Evolutionary conservation across 2,888 invertebrate species (phyloP).

Genomic region (Lasioglossum calceatum): DNA sequence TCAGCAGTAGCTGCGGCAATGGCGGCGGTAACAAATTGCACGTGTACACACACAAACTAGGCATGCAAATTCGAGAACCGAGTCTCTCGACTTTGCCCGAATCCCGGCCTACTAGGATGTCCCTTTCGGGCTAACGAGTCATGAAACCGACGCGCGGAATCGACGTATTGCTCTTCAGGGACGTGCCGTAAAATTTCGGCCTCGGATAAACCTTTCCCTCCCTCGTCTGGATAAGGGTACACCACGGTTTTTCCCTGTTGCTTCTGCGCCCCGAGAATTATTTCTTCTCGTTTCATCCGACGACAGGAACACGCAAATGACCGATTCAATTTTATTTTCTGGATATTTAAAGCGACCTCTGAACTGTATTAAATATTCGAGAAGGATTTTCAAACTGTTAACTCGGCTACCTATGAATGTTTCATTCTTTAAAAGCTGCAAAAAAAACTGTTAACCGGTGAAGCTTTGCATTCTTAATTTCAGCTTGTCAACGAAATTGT

Average conservation of each 20-base stretch:
- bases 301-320: background rate
- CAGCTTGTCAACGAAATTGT: too few species aligned
- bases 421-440: too few species aligned
- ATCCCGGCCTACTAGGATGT: conserved; percentile 69
- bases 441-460: too few species aligned
- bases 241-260: background rate
- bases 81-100: conserved; percentile 71
- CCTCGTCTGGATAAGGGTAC: background rate
- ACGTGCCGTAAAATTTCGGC: conserved; percentile 34
- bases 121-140: conserved; percentile 75
- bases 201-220: conserved; percentile 16
- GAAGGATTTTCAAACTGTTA: background rate
- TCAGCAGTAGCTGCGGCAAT: conserved; percentile 80
- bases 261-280: background rate
- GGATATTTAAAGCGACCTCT: background rate
- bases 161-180: conserved; percentile 69
- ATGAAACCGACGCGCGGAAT: conserved; percentile 72
- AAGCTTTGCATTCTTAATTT: too few species aligned
- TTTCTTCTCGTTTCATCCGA: background rate
- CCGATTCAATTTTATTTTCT: background rate
- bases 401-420: too few species aligned
- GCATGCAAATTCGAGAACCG: conserved; percentile 75
- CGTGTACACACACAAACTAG: conserved; percentile 75
- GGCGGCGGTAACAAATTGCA: conserved; percentile 77
- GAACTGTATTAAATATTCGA: background rate